Percentiles rank a stretch among this genome's conserved stretches.
These are phyloP conservation scores for Shargacucullia verbasci DNA, from an alignment of 2,888 invertebrate species.

Conservation along the genomic window DNA sequence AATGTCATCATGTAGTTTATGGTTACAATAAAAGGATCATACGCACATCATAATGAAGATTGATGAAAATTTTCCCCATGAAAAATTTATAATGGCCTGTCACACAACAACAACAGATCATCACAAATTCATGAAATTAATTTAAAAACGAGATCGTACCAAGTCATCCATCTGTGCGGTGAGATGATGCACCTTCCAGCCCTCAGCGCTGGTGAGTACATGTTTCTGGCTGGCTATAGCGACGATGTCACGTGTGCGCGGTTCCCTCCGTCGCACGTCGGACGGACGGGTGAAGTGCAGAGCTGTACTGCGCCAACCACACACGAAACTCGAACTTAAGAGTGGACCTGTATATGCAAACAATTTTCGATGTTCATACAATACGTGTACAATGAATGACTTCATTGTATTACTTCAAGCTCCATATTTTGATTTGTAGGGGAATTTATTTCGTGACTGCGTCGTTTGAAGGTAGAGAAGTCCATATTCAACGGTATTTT, in stretches of 20 bases:
- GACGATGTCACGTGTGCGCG: constrained; percentile 92
- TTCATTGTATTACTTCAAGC: too few relatives aligned
- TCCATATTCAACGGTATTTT: constrained; percentile 18
- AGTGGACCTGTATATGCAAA: constrained; percentile 71
- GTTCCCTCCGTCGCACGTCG: constrained; percentile 97
- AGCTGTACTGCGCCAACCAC: constrained; percentile 86
- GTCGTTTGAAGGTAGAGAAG: background rate
- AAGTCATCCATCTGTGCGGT: constrained; percentile 98
- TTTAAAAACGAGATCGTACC: constrained; percentile 82
- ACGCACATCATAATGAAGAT: too few relatives aligned
- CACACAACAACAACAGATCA: too few relatives aligned
- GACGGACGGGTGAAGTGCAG: constrained; percentile 86
- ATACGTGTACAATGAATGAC: too few relatives aligned
- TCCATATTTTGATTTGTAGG: too few relatives aligned
- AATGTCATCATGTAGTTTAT: too few relatives aligned
- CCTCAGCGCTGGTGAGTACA: constrained; percentile 95
- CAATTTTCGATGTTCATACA: too few relatives aligned
- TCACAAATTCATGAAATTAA: too few relatives aligned
- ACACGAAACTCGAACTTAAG: constrained; percentile 81
- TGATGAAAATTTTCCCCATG: too few relatives aligned
- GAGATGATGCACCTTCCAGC: constrained; percentile 98
- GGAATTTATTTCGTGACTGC: too few relatives aligned
- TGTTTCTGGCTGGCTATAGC: constrained; percentile 97
- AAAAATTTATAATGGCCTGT: too few relatives aligned
- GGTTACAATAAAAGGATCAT: too few relatives aligned